These are phyloP conservation scores for Caenorhabditis zanzibari DNA, from an alignment of 2,888 invertebrate species.

Conservation along the genomic window DNA sequence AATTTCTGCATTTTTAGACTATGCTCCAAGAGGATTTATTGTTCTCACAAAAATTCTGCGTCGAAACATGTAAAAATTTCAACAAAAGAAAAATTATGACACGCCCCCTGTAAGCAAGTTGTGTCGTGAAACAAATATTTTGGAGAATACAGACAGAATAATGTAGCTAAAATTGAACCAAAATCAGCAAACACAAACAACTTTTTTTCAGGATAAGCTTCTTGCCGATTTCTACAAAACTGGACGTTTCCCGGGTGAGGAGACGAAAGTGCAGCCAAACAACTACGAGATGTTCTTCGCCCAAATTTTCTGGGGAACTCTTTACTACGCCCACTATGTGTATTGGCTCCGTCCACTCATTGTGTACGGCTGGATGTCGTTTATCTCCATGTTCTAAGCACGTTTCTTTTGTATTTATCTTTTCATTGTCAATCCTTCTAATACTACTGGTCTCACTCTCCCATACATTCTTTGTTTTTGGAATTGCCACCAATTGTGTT, in stretches of 20 bases:
- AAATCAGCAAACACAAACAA: too few relatives aligned
- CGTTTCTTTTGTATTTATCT: constrained; percentile 2
- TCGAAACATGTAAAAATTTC: too few relatives aligned
- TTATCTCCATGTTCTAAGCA: constrained; percentile 50
- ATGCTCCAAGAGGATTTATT: too few relatives aligned
- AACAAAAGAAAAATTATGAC: too few relatives aligned
- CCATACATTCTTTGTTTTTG: constrained; percentile 42
- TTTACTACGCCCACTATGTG: constrained; percentile 79
- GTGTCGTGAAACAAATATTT: too few relatives aligned
- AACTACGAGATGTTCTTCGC: constrained; percentile 63
- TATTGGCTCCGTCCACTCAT: constrained; percentile 77
- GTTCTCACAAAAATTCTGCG: too few relatives aligned
- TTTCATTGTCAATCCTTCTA: constrained; percentile 4
- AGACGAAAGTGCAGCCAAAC: constrained; percentile 66
- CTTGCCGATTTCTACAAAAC: constrained; percentile 79
- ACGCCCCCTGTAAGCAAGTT: too few relatives aligned
- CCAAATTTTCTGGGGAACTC: constrained; percentile 78
- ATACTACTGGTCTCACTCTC: constrained; percentile 22
- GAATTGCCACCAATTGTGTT: constrained; percentile 9
- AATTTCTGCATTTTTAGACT: too few relatives aligned
- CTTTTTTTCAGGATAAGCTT: constrained; percentile 76
- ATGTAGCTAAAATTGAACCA: too few relatives aligned
- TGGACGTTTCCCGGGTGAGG: constrained; percentile 76
- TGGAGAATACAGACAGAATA: too few relatives aligned
- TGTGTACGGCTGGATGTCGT: constrained; percentile 41